Base-by-base conservation (phyloP, 2,797 vertebrate species). In the Spinus olivaceus region DNA sequence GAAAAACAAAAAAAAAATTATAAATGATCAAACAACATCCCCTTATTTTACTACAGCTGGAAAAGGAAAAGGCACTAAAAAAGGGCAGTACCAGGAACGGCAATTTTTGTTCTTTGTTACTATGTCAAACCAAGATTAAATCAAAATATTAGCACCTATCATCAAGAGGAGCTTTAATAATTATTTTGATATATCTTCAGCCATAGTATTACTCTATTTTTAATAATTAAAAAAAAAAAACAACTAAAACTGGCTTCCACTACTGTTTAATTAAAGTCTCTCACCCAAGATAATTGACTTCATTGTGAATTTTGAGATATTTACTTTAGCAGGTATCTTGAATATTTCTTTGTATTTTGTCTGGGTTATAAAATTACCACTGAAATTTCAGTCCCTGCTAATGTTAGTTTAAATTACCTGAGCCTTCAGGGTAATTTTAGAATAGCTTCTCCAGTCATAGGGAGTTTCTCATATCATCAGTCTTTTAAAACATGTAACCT, bases 251-350 rank as follows among this genome's bases (percentile, higher is more conserved):
- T 42, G 49, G 60, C 32, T 94, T 0, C 0, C 9, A 65, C 19
- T 73, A 42, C 47, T 81, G 51, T 86, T 93, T 88, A 90, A 90
- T 88, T 69, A 42, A 86, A 93, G 14, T 60, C 17, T 94, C 30
- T 44, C 16, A 53, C 39, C 14, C 76, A 71, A 61, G 42, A 77
- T 41, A 65, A 77, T 4, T 84, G 10, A 70, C 6, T 86, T 67
- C 37, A 73, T 20, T 35, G 81, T 0, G 3, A 88, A 86, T 80
- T 88, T 93, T 3, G 2, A 71, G 49, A 77, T 49, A 54, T 83
- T 78, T 69, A 80, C 22, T 66, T 93, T 1, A 95, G 37, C 10
- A 28, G 8, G 9, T 67, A 92, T 63, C 41, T 81, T 59, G 57
- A 85, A 12, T 63, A 82, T 78, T 72, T 86, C 51, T 83, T 84